Evolutionary conservation across 2,888 invertebrate genomes (phyloP).

Genomic region (Geophilus truncorum): DNA sequence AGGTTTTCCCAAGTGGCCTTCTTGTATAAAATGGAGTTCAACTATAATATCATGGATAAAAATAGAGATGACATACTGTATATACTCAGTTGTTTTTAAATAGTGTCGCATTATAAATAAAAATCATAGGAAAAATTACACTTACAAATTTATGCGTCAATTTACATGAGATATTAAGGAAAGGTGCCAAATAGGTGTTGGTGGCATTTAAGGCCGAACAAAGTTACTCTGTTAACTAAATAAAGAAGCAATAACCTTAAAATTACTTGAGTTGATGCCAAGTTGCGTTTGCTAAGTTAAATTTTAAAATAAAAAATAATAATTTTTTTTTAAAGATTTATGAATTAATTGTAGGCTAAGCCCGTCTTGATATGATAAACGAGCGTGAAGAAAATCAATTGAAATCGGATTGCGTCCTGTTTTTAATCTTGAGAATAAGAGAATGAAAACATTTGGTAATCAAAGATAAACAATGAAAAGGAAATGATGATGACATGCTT

Average conservation of each 20-base stretch:
- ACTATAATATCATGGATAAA: no score
- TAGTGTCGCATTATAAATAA: neutral
- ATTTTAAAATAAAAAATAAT: neutral
- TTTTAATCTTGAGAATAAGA: neutral
- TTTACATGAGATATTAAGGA: neutral
- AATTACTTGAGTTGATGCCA: neutral
- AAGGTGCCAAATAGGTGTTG: conserved; percentile 15
- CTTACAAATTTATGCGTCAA: neutral
- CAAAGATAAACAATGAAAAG: neutral
- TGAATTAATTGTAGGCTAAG: no score
- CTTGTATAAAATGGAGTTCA: no score
- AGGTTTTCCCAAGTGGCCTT: no score
- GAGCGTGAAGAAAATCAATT: neutral
- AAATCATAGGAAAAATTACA: neutral
- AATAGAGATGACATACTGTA: neutral
- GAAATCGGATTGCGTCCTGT: neutral
- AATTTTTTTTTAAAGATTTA: neutral
- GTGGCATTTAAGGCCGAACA: neutral
- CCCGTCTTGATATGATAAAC: no score
- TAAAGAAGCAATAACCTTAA: neutral
- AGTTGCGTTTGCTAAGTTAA: no score
- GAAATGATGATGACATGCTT: neutral
- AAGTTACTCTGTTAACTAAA: neutral
- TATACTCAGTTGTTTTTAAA: neutral
- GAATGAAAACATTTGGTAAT: neutral